phyloP scores from a whole-genome alignment of 2,797 vertebrate species.

The Alauda arvensis region DNA sequence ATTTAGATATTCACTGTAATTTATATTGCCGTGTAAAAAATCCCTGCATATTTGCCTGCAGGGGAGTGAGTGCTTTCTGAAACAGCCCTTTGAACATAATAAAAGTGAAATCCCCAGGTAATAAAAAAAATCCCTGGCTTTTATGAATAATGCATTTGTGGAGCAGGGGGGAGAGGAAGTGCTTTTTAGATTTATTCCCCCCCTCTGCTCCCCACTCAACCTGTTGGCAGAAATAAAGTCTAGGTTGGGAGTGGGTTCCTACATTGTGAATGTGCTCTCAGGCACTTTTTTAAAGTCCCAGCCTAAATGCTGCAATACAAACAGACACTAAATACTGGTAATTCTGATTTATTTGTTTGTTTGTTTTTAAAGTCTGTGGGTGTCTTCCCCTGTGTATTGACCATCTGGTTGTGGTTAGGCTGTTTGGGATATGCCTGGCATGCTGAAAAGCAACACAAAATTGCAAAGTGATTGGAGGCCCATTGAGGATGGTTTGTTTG shows the following conservation, averaged over 20 bases:
- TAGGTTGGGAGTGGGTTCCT: background rate
- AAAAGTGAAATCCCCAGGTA: conserved; percentile 58
- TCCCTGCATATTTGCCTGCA: conserved; percentile 41
- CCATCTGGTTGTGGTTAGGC: conserved; percentile 52
- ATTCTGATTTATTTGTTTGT: conserved; percentile 31
- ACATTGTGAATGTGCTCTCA: background rate
- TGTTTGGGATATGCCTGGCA: conserved; percentile 33
- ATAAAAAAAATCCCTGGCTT: conserved; percentile 32
- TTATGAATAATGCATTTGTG: conserved; percentile 52
- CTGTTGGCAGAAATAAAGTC: conserved; percentile 32
- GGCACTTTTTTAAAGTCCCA: background rate
- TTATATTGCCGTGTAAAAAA: conserved; percentile 33
- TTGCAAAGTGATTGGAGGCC: conserved; percentile 16
- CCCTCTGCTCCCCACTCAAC: background rate
- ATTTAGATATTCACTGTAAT: conserved; percentile 55
- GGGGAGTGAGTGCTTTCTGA: conserved; percentile 36
- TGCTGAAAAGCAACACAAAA: conserved; percentile 38
- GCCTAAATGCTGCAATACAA: background rate
- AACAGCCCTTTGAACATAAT: conserved; percentile 60
- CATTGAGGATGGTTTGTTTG: conserved; percentile 28
- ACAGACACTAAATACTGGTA: background rate
- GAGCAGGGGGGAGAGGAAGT: background rate
- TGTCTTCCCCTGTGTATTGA: conserved; percentile 33
- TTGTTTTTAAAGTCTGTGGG: conserved; percentile 35
- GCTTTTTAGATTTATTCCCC: conserved; percentile 23